Evolutionary conservation across 2,888 invertebrate genomes (phyloP), one percentile per base, ranked within the genome.

Genomic region (Parascotia fuliginaria): DNA sequence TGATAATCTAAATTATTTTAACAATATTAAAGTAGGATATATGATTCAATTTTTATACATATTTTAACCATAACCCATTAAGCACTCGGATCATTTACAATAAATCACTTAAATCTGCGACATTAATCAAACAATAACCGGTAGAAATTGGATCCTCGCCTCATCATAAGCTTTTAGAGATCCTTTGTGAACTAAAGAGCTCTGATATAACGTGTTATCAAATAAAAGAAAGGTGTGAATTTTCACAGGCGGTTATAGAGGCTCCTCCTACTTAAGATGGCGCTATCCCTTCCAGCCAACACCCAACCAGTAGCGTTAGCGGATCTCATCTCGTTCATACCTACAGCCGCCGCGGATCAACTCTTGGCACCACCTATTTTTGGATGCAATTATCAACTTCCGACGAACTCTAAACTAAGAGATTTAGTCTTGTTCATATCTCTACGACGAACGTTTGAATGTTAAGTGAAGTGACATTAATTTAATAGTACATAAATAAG

Each of bases 211-310:
- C 85, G 85, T 85, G 87, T 87, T 91, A 90, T 86, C 92, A 90
- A 91, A 91, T 90, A 90, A 89, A 90, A 89, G 90, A 90, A 92
- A 91, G 92, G 92, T 92, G 92, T 90, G 89, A 92, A 91, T 87
- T 87, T 89, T 92, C 91, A 83, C 92, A 91, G 87, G 82, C 85
- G 79, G 78, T 73, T 73, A 74, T 63, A 37, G 72, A 76, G 60
- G 87, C 92, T 75, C 87, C 92, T 80, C 91, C 92, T 80, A 78
- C 87, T 81, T 77, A 91, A 89, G 85, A 92, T 91, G 91, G 92
- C 89, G 89, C 76, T 73, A 81, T 82, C 88, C 91, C 91, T 83
- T 75, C 91, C 82, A 75, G 51, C 31, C 33, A 47, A 29, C 46
- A 52, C 73, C 55, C 76, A 83, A 76, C 92, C 92, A 92, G 87